Percentiles rank a stretch among this genome's conserved stretches.
These are phyloP conservation scores for Rutilus rutilus DNA, from an alignment of 2,113 vertebrate genomes.

Conservation along the genomic window DNA sequence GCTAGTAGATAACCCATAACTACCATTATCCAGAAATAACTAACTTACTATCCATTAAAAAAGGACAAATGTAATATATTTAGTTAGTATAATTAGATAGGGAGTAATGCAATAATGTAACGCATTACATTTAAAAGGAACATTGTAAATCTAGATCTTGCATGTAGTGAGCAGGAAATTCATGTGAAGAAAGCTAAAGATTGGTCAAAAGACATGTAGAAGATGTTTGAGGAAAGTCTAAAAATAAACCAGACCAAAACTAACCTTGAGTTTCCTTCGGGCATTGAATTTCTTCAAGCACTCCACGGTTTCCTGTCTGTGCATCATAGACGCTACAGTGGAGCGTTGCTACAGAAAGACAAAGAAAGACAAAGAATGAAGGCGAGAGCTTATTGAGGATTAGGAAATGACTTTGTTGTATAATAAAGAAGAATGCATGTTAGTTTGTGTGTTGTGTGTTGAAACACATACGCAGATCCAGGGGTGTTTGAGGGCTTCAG, in stretches of 20 bases:
- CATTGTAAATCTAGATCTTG: background rate
- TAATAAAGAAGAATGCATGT: slow-evolving; percentile 7
- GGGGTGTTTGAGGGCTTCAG: slow-evolving; percentile 95
- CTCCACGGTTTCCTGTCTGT: slow-evolving; percentile 98
- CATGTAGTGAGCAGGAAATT: background rate
- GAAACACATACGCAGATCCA: slow-evolving; percentile 93
- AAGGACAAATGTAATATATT: background rate
- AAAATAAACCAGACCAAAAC: background rate
- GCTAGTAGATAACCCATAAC: too few relatives aligned
- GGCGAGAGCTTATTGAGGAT: background rate
- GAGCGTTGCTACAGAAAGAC: slow-evolving; percentile 88
- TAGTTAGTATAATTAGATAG: background rate
- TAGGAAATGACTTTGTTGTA: background rate
- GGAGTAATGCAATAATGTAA: background rate
- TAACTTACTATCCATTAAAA: background rate
- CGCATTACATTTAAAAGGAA: background rate
- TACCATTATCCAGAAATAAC: background rate
- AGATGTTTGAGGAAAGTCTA: background rate
- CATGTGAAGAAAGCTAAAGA: background rate
- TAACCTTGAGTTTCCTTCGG: slow-evolving; percentile 95
- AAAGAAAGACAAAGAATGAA: background rate
- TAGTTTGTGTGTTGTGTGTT: slow-evolving; percentile 24
- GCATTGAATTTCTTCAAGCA: slow-evolving; percentile 99
- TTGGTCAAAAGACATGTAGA: slow-evolving; percentile 48
- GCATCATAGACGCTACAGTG: slow-evolving; percentile 99